Conservation (phyloP, 1,140 invertebrate genomes). For the Achroia grisella region DNA sequence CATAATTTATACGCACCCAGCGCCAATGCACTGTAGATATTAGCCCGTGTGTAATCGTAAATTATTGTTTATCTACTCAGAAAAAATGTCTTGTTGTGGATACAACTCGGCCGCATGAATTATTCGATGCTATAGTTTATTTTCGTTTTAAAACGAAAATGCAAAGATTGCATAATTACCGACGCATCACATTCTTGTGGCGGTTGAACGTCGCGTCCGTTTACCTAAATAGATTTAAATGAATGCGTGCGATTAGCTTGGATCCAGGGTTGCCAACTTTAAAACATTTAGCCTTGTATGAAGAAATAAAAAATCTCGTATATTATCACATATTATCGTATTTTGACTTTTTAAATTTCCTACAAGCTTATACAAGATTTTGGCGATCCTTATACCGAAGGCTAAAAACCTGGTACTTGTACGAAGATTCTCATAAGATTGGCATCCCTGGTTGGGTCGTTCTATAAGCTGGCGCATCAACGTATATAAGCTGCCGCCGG, state of each 20-base stretch:
- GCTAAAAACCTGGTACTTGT: too few relatives aligned
- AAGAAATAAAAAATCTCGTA: too few relatives aligned
- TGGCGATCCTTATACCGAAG: too few relatives aligned
- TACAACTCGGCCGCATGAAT: conserved; percentile 20
- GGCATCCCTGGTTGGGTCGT: too few relatives aligned
- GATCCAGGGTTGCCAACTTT: too few relatives aligned
- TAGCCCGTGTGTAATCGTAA: conserved; percentile 41
- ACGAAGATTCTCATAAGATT: too few relatives aligned
- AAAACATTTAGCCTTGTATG: too few relatives aligned
- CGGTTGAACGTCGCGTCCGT: conserved; percentile 20
- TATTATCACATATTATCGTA: too few relatives aligned
- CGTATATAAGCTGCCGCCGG: conserved; percentile 15
- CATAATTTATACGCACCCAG: conserved; percentile 61
- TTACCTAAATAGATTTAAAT: conserved; percentile 61
- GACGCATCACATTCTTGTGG: conserved; percentile 25
- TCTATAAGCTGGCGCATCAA: conserved; percentile 19
- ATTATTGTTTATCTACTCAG: conserved; percentile 15
- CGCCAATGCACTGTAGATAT: conserved; percentile 39
- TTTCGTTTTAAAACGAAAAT: conserved; percentile 14
- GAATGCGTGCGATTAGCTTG: conserved; percentile 46
- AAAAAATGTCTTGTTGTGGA: neutral
- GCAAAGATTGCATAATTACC: conserved; percentile 23
- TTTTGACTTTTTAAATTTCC: too few relatives aligned
- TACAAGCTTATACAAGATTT: too few relatives aligned
- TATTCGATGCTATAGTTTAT: conserved; percentile 22